These are phyloP conservation scores for Raphicerus campestris DNA, from an alignment of 2,113 vertebrate genomes.

Conservation along the genomic window DNA sequence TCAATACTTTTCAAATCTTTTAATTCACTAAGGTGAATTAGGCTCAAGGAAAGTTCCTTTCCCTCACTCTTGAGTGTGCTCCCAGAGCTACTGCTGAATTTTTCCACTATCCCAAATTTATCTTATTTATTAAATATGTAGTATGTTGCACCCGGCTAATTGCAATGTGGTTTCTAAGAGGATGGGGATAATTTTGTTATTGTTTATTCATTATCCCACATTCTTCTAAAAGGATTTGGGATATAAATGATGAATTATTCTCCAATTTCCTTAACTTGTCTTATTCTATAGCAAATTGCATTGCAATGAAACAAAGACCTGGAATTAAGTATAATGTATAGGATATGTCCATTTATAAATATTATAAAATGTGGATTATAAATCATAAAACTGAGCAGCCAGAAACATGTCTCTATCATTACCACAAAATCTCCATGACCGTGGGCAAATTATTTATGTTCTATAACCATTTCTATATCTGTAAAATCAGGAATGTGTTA, in stretches of 20 bases:
- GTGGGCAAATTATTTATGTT: neutral
- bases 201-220: neutral
- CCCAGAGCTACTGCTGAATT: neutral
- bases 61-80: neutral
- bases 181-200: neutral
- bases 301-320: neutral
- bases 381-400: neutral
- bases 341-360: neutral
- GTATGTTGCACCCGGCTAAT: neutral
- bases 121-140: neutral
- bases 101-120: conserved; percentile 26
- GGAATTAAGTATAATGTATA: neutral
- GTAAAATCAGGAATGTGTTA: neutral
- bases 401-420: neutral
- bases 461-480: neutral
- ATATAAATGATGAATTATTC: neutral
- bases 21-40: neutral
- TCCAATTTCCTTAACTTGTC: neutral
- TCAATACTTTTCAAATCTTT: neutral
- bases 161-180: neutral
- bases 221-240: conserved; percentile 37
- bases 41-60: neutral
- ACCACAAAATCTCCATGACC: neutral
- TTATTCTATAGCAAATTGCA: neutral
- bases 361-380: neutral